These are phyloP conservation scores for Ranitomeya imitator DNA, from an alignment of 2,113 vertebrate species.

Conservation along the genomic window DNA sequence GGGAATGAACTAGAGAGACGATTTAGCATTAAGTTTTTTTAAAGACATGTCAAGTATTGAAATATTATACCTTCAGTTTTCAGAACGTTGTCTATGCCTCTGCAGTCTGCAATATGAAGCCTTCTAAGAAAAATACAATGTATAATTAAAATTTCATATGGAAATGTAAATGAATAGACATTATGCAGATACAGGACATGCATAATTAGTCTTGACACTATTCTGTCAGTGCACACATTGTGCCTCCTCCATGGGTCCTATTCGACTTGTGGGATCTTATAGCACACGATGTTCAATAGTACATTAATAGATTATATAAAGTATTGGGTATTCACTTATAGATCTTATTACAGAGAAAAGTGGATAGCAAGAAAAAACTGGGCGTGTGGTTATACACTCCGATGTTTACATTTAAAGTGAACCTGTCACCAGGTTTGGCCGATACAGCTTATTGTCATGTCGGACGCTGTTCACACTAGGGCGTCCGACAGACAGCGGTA, in stretches of 20 bases:
- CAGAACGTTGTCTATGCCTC: background rate
- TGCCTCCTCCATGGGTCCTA: background rate
- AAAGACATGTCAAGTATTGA: background rate
- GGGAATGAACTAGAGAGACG: too few relatives aligned
- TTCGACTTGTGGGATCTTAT: background rate
- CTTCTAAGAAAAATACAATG: background rate
- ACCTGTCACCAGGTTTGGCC: too few relatives aligned
- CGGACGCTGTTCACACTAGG: too few relatives aligned
- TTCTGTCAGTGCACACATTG: background rate
- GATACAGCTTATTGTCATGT: too few relatives aligned
- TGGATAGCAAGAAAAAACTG: too few relatives aligned
- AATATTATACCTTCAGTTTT: background rate
- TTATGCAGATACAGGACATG: background rate
- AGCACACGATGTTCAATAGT: background rate
- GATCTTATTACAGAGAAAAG: background rate
- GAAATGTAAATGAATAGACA: background rate
- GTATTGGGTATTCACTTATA: background rate
- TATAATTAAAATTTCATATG: background rate
- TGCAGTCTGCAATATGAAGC: background rate
- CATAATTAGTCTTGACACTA: slow-evolving; percentile 21
- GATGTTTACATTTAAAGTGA: too few relatives aligned
- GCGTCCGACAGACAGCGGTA: too few relatives aligned
- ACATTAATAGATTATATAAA: background rate
- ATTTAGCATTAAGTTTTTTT: too few relatives aligned
- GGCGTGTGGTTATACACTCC: too few relatives aligned